Evolutionary conservation across 2,888 invertebrate genomes (phyloP).

Genomic region (Boloria euphrosyne): DNA sequence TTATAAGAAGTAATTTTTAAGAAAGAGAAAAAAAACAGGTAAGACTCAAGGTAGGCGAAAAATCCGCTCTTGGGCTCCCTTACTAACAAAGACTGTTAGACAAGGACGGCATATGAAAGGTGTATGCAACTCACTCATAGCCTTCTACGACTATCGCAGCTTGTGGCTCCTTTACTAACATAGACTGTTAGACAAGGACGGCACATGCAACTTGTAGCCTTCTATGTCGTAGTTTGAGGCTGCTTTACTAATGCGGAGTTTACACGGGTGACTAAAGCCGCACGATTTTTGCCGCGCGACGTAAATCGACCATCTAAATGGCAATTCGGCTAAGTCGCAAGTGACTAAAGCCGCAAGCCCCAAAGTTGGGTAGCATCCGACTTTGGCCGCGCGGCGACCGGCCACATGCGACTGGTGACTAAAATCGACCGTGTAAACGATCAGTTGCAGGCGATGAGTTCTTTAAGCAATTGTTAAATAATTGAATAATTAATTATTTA

Average conservation of each 20-base stretch:
- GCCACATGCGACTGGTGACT: constrained; percentile 49
- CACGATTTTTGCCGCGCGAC: constrained; percentile 42
- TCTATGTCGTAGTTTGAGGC: no score
- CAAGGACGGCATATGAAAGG: no score
- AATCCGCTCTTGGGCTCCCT: no score
- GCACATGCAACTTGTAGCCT: no score
- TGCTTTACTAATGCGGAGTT: constrained; percentile 12
- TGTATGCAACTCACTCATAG: no score
- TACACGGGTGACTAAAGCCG: constrained; percentile 45
- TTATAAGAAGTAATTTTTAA: no score
- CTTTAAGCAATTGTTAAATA: constrained; percentile 44
- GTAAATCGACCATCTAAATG: constrained; percentile 49
- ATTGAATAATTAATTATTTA: constrained; percentile 35
- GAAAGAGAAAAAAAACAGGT: no score
- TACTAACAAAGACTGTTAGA: neutral
- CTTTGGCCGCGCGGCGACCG: constrained; percentile 51
- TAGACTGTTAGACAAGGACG: no score
- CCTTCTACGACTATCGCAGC: no score
- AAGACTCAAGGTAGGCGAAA: no score
- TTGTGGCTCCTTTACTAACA: no score
- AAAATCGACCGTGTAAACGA: constrained; percentile 37
- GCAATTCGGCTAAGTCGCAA: constrained; percentile 50
- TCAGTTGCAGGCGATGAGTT: constrained; percentile 41
- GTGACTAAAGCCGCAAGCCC: constrained; percentile 44
- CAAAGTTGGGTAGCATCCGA: constrained; percentile 54